Evolutionary conservation across 2,888 invertebrate genomes (phyloP).

Genomic region (Noctua comes): DNA sequence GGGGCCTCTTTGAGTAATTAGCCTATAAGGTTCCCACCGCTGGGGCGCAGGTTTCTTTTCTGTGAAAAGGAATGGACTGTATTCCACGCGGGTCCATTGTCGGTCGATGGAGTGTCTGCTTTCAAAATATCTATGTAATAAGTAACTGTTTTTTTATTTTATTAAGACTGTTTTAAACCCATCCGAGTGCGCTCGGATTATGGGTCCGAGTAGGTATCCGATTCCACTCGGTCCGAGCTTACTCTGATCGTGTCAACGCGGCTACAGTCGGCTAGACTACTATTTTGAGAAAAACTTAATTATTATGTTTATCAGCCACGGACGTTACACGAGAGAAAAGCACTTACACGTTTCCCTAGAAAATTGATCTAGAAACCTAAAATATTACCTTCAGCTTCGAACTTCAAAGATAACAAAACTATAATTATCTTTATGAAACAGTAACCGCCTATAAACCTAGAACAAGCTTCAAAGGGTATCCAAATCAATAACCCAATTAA

Average conservation of each 20-base stretch:
- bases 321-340: background rate
- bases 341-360: background rate
- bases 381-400: background rate
- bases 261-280: background rate
- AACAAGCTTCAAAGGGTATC: conserved; percentile 19
- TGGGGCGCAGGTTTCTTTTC: too few relatives aligned
- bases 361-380: background rate
- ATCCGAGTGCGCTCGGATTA: too few relatives aligned
- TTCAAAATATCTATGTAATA: background rate
- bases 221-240: too few relatives aligned
- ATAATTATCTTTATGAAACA: background rate
- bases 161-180: background rate
- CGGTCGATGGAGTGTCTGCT: background rate
- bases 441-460: background rate
- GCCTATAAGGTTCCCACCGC: background rate
- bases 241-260: too few relatives aligned
- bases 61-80: background rate
- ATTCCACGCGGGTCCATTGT: background rate
- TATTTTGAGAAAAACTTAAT: background rate
- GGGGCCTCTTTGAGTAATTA: background rate
- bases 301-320: background rate
- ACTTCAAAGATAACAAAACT: conserved; percentile 26
- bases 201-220: too few relatives aligned
- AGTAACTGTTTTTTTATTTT: background rate
- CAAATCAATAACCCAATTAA: conserved; percentile 55